Evolutionary conservation across 2,888 invertebrate species (phyloP).

Genomic region (Teleiodes luculella): DNA sequence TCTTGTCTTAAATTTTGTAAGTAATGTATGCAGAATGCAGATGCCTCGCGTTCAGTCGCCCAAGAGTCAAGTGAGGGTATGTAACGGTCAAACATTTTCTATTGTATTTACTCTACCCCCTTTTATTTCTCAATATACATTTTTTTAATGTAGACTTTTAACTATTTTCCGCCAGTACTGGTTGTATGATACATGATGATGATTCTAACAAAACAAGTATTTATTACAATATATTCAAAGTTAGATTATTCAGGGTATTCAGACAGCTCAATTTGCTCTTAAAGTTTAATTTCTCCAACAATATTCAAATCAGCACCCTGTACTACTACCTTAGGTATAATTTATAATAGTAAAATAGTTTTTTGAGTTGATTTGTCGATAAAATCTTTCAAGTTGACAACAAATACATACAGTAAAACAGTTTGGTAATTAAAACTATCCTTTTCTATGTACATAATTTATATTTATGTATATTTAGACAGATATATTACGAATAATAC

Average conservation of each 20-base stretch:
- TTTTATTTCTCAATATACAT: too few relatives aligned
- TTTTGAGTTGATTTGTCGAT: constrained; percentile 61
- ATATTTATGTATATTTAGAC: constrained; percentile 11
- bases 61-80: too few relatives aligned
- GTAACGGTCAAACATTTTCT: too few relatives aligned
- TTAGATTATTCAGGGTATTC: not conserved
- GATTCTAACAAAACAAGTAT: not conserved
- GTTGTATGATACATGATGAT: constrained; percentile 15
- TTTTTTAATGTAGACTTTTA: too few relatives aligned
- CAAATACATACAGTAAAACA: constrained; percentile 36
- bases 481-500: constrained; percentile 15
- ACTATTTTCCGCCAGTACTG: too few relatives aligned
- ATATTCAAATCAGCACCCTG: constrained; percentile 12
- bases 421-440: constrained; percentile 20
- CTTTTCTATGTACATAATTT: constrained; percentile 1
- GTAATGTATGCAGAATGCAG: too few relatives aligned
- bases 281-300: not conserved
- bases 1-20: too few relatives aligned
- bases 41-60: too few relatives aligned
- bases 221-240: not conserved
- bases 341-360: constrained; percentile 60
- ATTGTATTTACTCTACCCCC: too few relatives aligned
- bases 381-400: constrained; percentile 70
- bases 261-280: not conserved
- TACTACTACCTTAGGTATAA: constrained; percentile 15